Base-by-base conservation (phyloP, 2,113 vertebrate species). In the Cygnus buccinator region DNA sequence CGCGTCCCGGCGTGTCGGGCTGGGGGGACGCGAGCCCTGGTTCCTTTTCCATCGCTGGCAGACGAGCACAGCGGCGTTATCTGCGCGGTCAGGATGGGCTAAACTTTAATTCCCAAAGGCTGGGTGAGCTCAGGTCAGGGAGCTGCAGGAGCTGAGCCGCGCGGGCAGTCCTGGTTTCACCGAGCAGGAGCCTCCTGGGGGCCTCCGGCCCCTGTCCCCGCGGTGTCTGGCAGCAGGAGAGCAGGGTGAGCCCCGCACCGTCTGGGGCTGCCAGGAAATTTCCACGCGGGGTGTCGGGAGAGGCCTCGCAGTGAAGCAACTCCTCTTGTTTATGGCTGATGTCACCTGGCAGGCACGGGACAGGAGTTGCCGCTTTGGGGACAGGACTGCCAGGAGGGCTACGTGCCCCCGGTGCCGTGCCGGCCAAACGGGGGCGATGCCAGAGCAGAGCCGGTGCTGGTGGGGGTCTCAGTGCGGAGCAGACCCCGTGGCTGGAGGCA, bases 61-160 rank as follows among this genome's bases (percentile, higher is more conserved):
- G 61, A 65, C 50, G 50, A 87, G 67, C 46, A 66, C 25, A 43
- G 73, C 50, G 44, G 75, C 3, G 1, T 14, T 11, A 25, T 71
- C 37, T 74, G 37, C 3, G 2, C 43, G 19, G 46, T 25, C 0
- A 0, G 77, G 54, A 58, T 1, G 10, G 65, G 61, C 79, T 86
- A 57, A 93, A 68, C 88, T 83, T 80, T 41, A 12, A 35, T 96
- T 88, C 83, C 92, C 66, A 43, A 73, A 72, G 94, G 82, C 84
- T 48, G 77, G 84, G 86, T 89, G 82, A 96, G 58, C 66, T 94
- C 48, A 10, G 92, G 76, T 92, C 89, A 93, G 86, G 80, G 90
- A 79, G 50, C 50, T 65, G 43, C 70, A 82, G 81, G 4, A 78
- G 62, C 82, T 9, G 3, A 87, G 39, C 89, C 58, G 54, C 44